These are phyloP conservation scores for Tangara arthus DNA, from an alignment of 2,797 vertebrate species.

Conservation along the genomic window DNA sequence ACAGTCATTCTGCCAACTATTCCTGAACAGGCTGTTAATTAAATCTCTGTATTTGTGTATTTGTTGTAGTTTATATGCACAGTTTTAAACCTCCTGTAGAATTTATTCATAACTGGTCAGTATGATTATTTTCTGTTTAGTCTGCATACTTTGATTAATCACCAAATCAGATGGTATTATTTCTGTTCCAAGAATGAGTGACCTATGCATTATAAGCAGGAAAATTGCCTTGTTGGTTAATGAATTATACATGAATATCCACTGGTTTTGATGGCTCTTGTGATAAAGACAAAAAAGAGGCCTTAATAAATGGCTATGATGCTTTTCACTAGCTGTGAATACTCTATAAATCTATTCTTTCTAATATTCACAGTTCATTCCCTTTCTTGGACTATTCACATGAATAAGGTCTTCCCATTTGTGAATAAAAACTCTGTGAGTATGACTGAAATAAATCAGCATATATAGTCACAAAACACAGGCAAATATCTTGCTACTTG, in stretches of 20 bases:
- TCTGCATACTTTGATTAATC: slow-evolving; percentile 14
- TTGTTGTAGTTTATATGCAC: neutral
- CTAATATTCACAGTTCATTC: neutral
- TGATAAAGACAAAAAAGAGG: neutral
- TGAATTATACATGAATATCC: slow-evolving; percentile 36
- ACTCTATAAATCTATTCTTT: neutral
- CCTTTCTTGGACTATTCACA: neutral
- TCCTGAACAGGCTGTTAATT: neutral
- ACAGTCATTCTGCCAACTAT: neutral
- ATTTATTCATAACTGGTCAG: slow-evolving; percentile 29
- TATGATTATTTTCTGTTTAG: slow-evolving; percentile 19
- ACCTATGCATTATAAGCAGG: neutral
- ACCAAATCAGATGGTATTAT: slow-evolving; percentile 4
- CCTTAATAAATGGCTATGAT: neutral
- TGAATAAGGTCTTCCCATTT: neutral
- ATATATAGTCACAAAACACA: neutral
- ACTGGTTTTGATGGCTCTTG: neutral
- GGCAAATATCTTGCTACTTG: neutral
- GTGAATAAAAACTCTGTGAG: neutral
- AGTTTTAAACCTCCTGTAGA: neutral
- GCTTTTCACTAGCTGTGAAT: neutral
- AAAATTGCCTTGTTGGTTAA: neutral
- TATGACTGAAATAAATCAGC: neutral
- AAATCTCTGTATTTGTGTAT: neutral
- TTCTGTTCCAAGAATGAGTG: slow-evolving; percentile 7